A percentile compares a stretch with the other conserved stretches of the same genome.
Conservation (phyloP, 1,140 invertebrate species). For the Ctenoplectra terminalis region DNA sequence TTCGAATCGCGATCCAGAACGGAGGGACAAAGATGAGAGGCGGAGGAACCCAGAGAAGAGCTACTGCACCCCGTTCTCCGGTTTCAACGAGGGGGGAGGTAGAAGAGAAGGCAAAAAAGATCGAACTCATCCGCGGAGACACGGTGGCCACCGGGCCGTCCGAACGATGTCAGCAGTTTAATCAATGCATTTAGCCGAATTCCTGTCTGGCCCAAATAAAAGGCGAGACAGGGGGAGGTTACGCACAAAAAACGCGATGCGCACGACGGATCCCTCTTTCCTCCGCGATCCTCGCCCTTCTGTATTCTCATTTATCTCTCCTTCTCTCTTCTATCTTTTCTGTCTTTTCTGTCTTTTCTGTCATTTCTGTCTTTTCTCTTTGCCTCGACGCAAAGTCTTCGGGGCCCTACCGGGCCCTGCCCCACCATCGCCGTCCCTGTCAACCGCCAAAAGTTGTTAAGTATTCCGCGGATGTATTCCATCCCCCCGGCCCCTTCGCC, state of each 20-base stretch:
- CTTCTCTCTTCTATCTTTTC: conserved; percentile 4
- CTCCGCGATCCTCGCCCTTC: too few relatives aligned
- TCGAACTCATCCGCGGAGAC: conserved; percentile 74
- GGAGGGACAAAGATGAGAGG: conserved; percentile 36
- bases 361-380: conserved; percentile 23
- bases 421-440: conserved; percentile 12
- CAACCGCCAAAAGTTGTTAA: conserved; percentile 70
- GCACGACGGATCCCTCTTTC: conserved; percentile 40
- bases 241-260: conserved; percentile 74
- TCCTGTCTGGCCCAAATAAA: conserved; percentile 83
- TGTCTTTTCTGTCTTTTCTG: neutral
- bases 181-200: conserved; percentile 84
- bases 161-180: conserved; percentile 80
- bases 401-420: conserved; percentile 19
- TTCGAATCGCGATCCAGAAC: conserved; percentile 49
- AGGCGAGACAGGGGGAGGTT: conserved; percentile 72
- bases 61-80: neutral
- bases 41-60: neutral
- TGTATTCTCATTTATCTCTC: conserved; percentile 27
- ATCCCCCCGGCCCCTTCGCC: conserved; percentile 2
- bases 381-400: conserved; percentile 25
- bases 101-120: conserved; percentile 68
- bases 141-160: conserved; percentile 79
- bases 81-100: neutral
- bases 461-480: conserved; percentile 78